Base-by-base conservation (phyloP, 2,888 invertebrate species). In the Drosophila monieri region DNA sequence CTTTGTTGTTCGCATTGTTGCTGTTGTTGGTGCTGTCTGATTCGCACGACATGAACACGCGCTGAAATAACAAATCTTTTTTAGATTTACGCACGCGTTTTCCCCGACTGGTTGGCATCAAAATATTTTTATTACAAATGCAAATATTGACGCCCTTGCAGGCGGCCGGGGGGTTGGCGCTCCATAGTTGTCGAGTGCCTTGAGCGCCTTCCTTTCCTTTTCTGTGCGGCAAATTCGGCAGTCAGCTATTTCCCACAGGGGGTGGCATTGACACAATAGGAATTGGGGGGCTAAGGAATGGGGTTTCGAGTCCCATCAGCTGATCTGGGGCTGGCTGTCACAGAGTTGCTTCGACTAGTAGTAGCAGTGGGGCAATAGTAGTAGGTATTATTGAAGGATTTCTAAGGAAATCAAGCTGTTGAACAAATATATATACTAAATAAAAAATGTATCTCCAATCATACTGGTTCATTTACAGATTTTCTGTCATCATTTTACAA, bases 121-220 rank as follows among this genome's bases (percentile, higher is more conserved):
- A 80, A 89, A 89, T 89, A 89, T 87, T 89, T 88, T 89, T 87
- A 84, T 88, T 84, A 80, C 79, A 88, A 84, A 87, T 89, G 84
- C 81, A 87, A 89, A 88, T 88, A 88, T 88, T 86, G 78, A 85
- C 88, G 74, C 79, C 62, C 53, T 55, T 41, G 70, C 65, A 59
- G 39, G 46, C 47, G 59, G 27, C 3, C 18, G 25, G 44, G 58
- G 46, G 44, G 44, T 15, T 37, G 46, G 35, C 32, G 35, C 60
- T 49, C 48, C 47, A 57, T 51, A 64, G 64, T 64, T 61, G 61
- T 51, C 44, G 23, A 52, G 30, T 52, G 60, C 62, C 62, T 53
- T 61, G 61, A 23, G 64, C 25, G 56, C n/a, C 48, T 41, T 18
- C 15, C 12, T 9, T 41, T 21, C 21, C n/a, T 37, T 18, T 18